phyloP scores from a whole-genome alignment of 2,888 invertebrate species.

The Drosophila flavopinicola region DNA sequence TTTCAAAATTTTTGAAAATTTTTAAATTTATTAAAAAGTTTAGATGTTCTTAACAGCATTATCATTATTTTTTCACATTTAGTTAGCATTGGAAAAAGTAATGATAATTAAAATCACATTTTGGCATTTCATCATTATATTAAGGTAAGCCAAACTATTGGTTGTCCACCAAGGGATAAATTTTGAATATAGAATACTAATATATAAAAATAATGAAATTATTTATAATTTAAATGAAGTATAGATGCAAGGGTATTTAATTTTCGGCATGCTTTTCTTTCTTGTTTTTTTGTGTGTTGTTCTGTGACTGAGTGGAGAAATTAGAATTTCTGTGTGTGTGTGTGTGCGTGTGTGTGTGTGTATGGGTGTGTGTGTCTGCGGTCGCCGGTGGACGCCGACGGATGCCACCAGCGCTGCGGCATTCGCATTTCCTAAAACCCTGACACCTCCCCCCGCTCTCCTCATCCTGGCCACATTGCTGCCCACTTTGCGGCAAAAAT shows the following conservation, averaged over 20 bases:
- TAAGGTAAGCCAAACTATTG: too few relatives aligned
- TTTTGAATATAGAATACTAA: neutral
- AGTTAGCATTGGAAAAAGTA: too few relatives aligned
- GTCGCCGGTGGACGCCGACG: slow-evolving; percentile 70
- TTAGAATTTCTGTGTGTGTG: slow-evolving; percentile 64
- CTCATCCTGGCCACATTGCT: neutral
- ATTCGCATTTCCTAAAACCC: slow-evolving; percentile 45
- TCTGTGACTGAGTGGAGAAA: slow-evolving; percentile 63
- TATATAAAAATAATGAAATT: neutral
- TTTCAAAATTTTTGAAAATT: too few relatives aligned
- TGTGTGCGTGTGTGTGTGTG: slow-evolving; percentile 40
- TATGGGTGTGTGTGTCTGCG: slow-evolving; percentile 63
- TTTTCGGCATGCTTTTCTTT: neutral
- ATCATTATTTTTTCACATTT: too few relatives aligned
- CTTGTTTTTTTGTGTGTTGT: slow-evolving; percentile 30
- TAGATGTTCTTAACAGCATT: too few relatives aligned
- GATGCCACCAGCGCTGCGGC: slow-evolving; percentile 52
- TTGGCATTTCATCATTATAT: too few relatives aligned
- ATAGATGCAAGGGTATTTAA: neutral
- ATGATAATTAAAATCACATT: too few relatives aligned
- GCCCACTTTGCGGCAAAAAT: slow-evolving; percentile 46
- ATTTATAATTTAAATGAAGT: too few relatives aligned
- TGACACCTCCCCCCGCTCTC: slow-evolving; percentile 26
- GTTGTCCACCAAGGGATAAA: too few relatives aligned
- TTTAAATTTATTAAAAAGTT: too few relatives aligned